Conservation (phyloP, 2,888 invertebrate species). For the Tuberolachnus salignus region DNA sequence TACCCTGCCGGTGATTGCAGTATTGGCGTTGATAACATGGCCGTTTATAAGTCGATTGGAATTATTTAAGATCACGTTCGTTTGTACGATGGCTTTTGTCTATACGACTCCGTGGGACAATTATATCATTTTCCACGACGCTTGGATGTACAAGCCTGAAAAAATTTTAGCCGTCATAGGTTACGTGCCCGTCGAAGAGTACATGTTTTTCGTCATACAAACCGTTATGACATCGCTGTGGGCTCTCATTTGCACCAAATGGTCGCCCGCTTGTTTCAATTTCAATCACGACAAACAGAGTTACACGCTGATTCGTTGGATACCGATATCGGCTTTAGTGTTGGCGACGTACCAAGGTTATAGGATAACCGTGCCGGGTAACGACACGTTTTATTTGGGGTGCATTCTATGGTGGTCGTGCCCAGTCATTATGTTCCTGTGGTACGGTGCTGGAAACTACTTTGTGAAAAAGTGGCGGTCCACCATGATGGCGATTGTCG, state of each 20-base stretch:
- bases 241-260: slow-evolving; percentile 23
- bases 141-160: slow-evolving; percentile 36
- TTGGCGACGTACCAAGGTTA: not conserved
- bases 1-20: slow-evolving; percentile 18
- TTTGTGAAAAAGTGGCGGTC: slow-evolving; percentile 23
- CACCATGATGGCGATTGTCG: not conserved
- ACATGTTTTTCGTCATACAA: slow-evolving; percentile 46
- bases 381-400: slow-evolving; percentile 40
- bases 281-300: slow-evolving; percentile 27
- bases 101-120: slow-evolving; percentile 51
- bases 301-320: slow-evolving; percentile 37
- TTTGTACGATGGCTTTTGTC: slow-evolving; percentile 35
- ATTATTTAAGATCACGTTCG: slow-evolving; percentile 36
- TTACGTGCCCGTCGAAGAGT: slow-evolving; percentile 48
- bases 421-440: slow-evolving; percentile 45
- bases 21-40: slow-evolving; percentile 21
- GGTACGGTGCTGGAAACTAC: slow-evolving; percentile 45
- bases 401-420: slow-evolving; percentile 49
- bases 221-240: slow-evolving; percentile 38
- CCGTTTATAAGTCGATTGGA: slow-evolving; percentile 43
- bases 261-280: slow-evolving; percentile 33
- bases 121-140: slow-evolving; percentile 36
- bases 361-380: slow-evolving; percentile 5
- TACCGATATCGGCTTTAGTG: slow-evolving; percentile 1
- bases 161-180: slow-evolving; percentile 28